Base-by-base conservation (phyloP, 2,113 vertebrate genomes). In the Bos indicus region DNA sequence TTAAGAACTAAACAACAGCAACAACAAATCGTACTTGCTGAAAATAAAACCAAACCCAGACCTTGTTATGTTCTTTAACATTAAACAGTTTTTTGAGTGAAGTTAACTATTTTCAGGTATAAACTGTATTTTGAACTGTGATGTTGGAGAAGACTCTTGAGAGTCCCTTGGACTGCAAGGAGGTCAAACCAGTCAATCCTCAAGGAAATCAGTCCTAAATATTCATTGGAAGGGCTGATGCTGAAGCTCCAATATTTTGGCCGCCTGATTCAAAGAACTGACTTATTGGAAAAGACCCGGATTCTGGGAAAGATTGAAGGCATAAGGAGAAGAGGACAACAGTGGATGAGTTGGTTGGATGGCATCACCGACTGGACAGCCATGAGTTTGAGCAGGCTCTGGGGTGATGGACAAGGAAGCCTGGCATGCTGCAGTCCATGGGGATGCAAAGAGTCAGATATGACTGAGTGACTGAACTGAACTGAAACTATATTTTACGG, bases 101-200 rank as follows among this genome's bases (percentile, higher is more conserved):
- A 74, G 59, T 91, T 86, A 74, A 90, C 64, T 81, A n/a, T 93
- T 60, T 97, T 95, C 67, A 91, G 16, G 30, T 91, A 54, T 25
- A 92, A 67, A 86, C 9, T 88, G 2, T 54, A 81, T 96, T 71
- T 71, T 40, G 67, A 40, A 40, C n/a, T 71, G n/a, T 71, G 64
- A 71, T 23, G 17, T 71, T 71, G n/a, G 19, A n/a, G 67, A 71
- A 36, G 67, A 6, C 67, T 36, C 17, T 71, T 36, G 67, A 23
- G 19, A 71, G n/a, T 71, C 67, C 19, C n/a, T 40, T 71, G 67
- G n/a, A 71, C 10, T 40, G 10, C 10, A 71, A 40, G 5, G 67
- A 40, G n/a, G 23, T 71, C n/a, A 11, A 40, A 71, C 67, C 67
- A 71, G 19, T 71, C 67, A 12, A 71, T 71, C 67, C 67, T 71